Conservation (phyloP, 2,888 invertebrate genomes). For the Quadroppia sp. region DNA sequence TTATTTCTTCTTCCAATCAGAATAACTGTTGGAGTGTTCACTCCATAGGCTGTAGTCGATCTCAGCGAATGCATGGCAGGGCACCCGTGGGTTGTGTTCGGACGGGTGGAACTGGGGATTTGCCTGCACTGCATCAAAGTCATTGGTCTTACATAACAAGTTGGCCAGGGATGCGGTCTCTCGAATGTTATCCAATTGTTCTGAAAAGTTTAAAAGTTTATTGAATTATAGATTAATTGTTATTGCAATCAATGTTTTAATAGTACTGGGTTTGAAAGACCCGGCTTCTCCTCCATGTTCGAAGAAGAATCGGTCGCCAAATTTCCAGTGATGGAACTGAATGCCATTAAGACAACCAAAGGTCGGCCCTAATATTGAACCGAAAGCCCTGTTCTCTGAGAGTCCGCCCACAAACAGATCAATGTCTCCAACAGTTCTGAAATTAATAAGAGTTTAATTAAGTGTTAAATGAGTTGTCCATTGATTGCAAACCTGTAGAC, state of each 20-base stretch:
- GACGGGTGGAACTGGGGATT: constrained; percentile 38
- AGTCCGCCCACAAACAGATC: constrained; percentile 41
- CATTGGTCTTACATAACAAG: constrained; percentile 39
- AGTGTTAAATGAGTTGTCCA: background rate
- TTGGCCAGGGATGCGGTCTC: constrained; percentile 37
- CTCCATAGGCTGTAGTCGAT: constrained; percentile 39
- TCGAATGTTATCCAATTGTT: constrained; percentile 40
- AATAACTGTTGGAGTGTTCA: background rate
- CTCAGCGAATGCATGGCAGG: constrained; percentile 31
- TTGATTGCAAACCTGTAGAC: constrained; percentile 37
- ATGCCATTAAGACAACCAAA: constrained; percentile 42
- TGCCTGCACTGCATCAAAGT: constrained; percentile 34
- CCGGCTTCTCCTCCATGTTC: constrained; percentile 40
- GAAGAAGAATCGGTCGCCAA: constrained; percentile 41
- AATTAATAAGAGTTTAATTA: background rate
- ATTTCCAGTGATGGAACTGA: constrained; percentile 43
- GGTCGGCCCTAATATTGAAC: constrained; percentile 41
- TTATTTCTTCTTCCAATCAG: constrained; percentile 19
- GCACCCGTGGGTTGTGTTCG: constrained; percentile 36
- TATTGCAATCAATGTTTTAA: background rate
- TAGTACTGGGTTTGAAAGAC: constrained; percentile 33
- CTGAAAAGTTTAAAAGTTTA: background rate
- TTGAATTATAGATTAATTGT: background rate
- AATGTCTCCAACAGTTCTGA: constrained; percentile 37
- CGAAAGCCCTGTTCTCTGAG: constrained; percentile 37